Evolutionary conservation across 2,888 invertebrate species (phyloP), one percentile per base, ranked within the genome.

Genomic region (Hermaeophaga mercurialis): DNA sequence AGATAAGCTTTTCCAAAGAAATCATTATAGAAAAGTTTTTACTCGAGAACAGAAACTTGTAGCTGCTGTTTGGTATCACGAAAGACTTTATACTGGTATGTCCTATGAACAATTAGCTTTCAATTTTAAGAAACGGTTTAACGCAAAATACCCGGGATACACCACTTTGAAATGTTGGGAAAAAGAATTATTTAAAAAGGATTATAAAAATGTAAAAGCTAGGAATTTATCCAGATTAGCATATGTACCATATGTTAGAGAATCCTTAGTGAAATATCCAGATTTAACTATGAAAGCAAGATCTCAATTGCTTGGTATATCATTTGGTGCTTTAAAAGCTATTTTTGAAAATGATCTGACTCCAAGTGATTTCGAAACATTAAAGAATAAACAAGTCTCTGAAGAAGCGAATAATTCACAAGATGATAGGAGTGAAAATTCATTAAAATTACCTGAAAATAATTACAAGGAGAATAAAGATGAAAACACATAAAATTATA

Each of bases 41-140:
- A 50, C 50, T 1, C 14, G 22, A 41, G 50, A 50, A 22, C 41
- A 50, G 12, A 50, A 50, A 50, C 38, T 50, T 19, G 41, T 50
- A 6, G 39, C 19, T 1, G 24, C 39, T 3, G 50, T 50, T 39
- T 50, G 50, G 50, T 41, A 24, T 12, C 50, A 50, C n/a, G 50
- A 50, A 39, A 50, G 26, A 31, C n/a, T n/a, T 6, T 50, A 15
- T 17, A 39, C 50, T 18, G 41, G 28, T 17, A 14, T 50, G 28
- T 15, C 50, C 11, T 28, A 17, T 11, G 19, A 39, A 41, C 26
- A 50, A 14, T 8, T 50, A 41, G 7, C 3, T 7, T 6, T n/a
- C n/a, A 50, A 50, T 18, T 50, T 50, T 17, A 2, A n/a, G 4
- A 11, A 41, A n/a, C 9, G 50, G 9, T 50, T 50, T 17, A 28